Evolutionary conservation across 2,888 invertebrate species (phyloP), one percentile per base, ranked within the genome.

Genomic region (Carabus problematicus): DNA sequence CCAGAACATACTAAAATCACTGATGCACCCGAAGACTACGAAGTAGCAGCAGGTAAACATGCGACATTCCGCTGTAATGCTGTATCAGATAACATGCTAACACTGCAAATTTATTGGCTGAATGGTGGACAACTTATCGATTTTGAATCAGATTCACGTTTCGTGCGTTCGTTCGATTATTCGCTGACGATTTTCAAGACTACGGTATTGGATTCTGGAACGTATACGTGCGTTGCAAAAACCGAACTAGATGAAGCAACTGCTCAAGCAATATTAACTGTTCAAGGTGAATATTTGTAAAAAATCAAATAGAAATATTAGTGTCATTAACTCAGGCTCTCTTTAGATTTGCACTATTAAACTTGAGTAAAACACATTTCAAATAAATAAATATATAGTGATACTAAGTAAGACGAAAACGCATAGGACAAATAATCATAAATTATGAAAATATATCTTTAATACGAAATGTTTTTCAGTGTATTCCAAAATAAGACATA

Each of bases 61-160:
- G 97, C 97, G 0, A 97, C 96, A 1, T 94, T 94, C 85, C 89
- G 96, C 55, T 98, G 98, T 81, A 95, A 95, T 79, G 97, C 97
- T 8, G 91, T 94, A 66, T 88, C 93, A 0, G 99, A 99, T 82
- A 89, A 92, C 61, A 91, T 91, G 0, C 84, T 95, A 3, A 84
- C 88, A 8, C 83, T 97, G 52, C 85, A 86, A 72, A 95, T 97
- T 75, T 85, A 91, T 59, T 98, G 98, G 98, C 84, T 92, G 73
- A 92, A 91, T 78, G 92, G 96, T 79, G 94, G 92, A 0, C 89
- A 93, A 77, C 86, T 87, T 6, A 94, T 99, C 69, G 95, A 97
- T 81, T 92, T 95, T 75, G 93, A 94, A 70, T 86, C 86, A 68
- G 95, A 96, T 80, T 91, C 92, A 14, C 84, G 94, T 66, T 95